A percentile compares a stretch with the other conserved stretches of the same genome.
Conservation (phyloP, 2,888 invertebrate species). For the Phania funesta region DNA sequence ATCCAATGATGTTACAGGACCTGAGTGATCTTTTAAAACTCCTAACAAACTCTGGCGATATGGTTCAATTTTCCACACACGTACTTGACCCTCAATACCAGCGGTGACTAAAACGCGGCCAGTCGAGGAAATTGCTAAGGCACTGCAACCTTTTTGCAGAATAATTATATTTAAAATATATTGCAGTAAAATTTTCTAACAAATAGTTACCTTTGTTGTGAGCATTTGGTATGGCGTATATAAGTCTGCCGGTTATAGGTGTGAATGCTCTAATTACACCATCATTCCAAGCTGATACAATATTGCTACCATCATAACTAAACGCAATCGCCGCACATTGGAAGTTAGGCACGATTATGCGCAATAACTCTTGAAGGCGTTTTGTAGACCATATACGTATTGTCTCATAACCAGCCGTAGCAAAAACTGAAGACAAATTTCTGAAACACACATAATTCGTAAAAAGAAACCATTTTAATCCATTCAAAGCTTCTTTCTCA, state of each 20-base stretch:
- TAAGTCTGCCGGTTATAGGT: slow-evolving; percentile 89
- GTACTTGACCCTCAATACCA: slow-evolving; percentile 95
- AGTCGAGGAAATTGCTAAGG: slow-evolving; percentile 87
- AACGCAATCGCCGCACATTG: slow-evolving; percentile 90
- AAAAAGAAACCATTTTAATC: neutral
- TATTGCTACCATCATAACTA: slow-evolving; percentile 88
- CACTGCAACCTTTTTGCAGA: slow-evolving; percentile 82
- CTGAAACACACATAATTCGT: slow-evolving; percentile 79
- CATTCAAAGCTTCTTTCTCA: neutral
- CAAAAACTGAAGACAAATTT: slow-evolving; percentile 91
- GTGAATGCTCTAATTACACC: slow-evolving; percentile 91
- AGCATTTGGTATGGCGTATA: slow-evolving; percentile 92
- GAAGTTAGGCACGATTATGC: slow-evolving; percentile 93
- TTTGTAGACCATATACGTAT: slow-evolving; percentile 92
- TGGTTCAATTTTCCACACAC: slow-evolving; percentile 89
- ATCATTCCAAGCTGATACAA: slow-evolving; percentile 92
- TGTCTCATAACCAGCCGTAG: slow-evolving; percentile 91
- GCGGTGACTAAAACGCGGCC: slow-evolving; percentile 90
- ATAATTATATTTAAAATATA: neutral
- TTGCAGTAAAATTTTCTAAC: neutral
- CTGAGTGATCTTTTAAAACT: slow-evolving; percentile 94
- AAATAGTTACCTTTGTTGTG: slow-evolving; percentile 88
- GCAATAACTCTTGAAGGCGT: slow-evolving; percentile 88
- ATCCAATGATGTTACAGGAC: slow-evolving; percentile 90
- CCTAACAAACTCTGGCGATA: slow-evolving; percentile 85